phyloP scores from a whole-genome alignment of 1,140 invertebrate species.

The Stegodyphus dumicola region DNA sequence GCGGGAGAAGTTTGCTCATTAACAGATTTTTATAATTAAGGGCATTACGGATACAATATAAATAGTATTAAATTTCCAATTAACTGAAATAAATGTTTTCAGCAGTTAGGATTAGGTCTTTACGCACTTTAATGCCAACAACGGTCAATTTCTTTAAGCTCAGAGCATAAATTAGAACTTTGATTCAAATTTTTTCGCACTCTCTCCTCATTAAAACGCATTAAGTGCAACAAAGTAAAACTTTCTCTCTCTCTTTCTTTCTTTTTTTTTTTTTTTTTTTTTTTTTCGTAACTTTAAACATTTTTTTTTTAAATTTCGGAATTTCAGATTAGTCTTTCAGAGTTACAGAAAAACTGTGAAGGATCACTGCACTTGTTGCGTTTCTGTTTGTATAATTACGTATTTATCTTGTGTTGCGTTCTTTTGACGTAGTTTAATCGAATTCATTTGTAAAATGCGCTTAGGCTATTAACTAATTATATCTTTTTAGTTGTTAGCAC shows the following conservation, averaged over 20 bases:
- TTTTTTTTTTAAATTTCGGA: neutral
- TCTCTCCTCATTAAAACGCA: conserved; percentile 45
- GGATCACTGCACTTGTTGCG: conserved; percentile 48
- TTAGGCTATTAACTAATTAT: too few relatives aligned
- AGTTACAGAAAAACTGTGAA: conserved; percentile 31
- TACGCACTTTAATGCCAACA: conserved; percentile 41
- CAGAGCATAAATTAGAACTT: conserved; percentile 45
- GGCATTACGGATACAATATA: conserved; percentile 36
- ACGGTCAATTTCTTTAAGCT: conserved; percentile 51
- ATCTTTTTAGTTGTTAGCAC: too few relatives aligned
- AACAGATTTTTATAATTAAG: conserved; percentile 48
- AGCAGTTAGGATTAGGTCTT: conserved; percentile 31
- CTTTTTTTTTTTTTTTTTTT: too few relatives aligned
- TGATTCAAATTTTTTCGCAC: conserved; percentile 37
- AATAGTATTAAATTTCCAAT: conserved; percentile 56
- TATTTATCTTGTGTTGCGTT: neutral
- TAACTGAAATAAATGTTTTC: conserved; percentile 51
- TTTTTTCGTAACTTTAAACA: too few relatives aligned
- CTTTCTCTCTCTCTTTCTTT: neutral
- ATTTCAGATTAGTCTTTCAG: conserved; percentile 16
- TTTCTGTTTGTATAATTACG: conserved; percentile 21
- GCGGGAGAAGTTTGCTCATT: conserved; percentile 40
- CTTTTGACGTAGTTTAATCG: neutral
- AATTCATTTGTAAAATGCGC: conserved; percentile 22
- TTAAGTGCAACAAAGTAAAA: conserved; percentile 43